Evolutionary conservation across 2,113 vertebrate genomes (phyloP).

Genomic region (Thermophis baileyi): DNA sequence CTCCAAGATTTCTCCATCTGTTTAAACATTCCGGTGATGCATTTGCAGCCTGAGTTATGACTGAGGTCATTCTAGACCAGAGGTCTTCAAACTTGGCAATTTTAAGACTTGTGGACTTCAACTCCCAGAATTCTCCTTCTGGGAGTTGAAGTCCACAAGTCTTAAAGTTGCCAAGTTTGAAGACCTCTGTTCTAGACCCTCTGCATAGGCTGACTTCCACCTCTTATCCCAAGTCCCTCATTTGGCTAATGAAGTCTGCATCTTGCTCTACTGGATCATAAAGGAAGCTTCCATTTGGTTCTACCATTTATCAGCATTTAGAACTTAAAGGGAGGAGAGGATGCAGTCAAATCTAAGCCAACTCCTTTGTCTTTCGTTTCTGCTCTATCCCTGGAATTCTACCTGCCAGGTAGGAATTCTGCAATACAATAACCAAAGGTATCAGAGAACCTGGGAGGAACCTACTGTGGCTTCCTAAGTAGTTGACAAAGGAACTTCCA

Average conservation of each 20-base stretch:
- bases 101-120: too few relatives aligned
- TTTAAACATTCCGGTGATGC: slow-evolving; percentile 64
- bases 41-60: slow-evolving; percentile 54
- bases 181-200: slow-evolving; percentile 60
- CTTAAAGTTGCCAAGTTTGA: too few relatives aligned
- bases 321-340: neutral
- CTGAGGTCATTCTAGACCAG: slow-evolving; percentile 57
- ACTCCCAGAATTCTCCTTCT: too few relatives aligned
- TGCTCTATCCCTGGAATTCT: neutral
- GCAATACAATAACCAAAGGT: neutral
- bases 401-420: neutral
- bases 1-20: slow-evolving; percentile 67
- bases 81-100: too few relatives aligned
- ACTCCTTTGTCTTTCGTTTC: neutral
- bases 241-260: slow-evolving; percentile 32
- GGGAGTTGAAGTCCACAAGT: too few relatives aligned
- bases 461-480: neutral
- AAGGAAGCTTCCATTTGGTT: slow-evolving; percentile 22
- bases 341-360: neutral
- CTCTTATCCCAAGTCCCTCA: slow-evolving; percentile 40
- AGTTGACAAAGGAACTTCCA: neutral
- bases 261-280: neutral
- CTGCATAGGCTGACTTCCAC: slow-evolving; percentile 21
- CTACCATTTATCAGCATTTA: neutral
- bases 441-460: neutral